Base-by-base conservation (phyloP, 2,797 vertebrate genomes). In the Sebastes kiyomatsui region DNA sequence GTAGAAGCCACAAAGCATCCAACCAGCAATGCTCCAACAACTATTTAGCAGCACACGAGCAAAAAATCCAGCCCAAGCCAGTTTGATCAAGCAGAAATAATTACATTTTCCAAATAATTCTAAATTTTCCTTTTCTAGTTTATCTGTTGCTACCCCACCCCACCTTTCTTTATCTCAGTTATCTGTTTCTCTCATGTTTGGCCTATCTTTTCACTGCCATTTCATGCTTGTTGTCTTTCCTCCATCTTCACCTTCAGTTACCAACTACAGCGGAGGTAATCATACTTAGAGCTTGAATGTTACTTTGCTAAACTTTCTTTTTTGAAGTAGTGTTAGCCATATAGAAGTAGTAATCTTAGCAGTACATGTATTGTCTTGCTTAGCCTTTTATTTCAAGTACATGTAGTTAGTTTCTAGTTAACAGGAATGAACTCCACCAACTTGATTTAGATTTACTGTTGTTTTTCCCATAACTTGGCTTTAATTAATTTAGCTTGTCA, bases 181-280 rank as follows among this genome's bases (percentile, higher is more conserved):
- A 4, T 61, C 25, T 62, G 4, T 33, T 75, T 69, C 52, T 82
- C 54, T 59, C 33, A 54, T 61, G 3, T 67, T 6, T 64, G 11
- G 1, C 32, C 23, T 25, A 10, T 75, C 8, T 77, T 77, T 54
- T 61, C 22, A 30, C 65, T 61, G 13, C 32, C 79, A 74, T 87
- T 84, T 88, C 81, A 88, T 76, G 23, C 49, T 16, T 66, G 30
- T 42, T 84, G 62, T 80, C 73, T 86, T 72, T 70, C 1, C 28
- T 87, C 16, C 79, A 78, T 74, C 72, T 81, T 56, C 80, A 79
- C 23, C 87, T 20, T 92, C 90, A 97, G 96, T 93, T 96, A 22
- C 96, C 96, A 81, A 93, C 87, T 67, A 95, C 95, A 52, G 81
- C 94, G 66, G 94, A 97, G 96, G 96, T 97, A 97, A 97, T 85